Conservation (phyloP, 2,888 invertebrate genomes). For the Microctonus aethiopoides region DNA sequence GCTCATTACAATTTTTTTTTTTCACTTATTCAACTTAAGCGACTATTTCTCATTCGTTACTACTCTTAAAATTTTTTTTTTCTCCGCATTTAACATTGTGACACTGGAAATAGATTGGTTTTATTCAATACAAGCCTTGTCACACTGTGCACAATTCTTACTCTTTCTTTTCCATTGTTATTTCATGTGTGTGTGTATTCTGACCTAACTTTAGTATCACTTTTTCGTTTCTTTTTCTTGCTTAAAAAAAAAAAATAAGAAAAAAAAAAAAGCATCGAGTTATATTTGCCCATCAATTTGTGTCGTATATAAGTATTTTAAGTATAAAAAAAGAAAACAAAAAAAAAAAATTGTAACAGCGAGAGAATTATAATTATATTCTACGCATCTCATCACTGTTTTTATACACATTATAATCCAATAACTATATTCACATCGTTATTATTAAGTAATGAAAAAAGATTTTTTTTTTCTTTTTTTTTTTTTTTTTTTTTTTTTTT, state of each 20-base stretch:
- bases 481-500: no score
- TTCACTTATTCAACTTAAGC: background rate
- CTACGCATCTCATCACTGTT: background rate
- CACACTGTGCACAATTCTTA: background rate
- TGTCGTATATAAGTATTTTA: background rate
- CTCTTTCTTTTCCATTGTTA: background rate
- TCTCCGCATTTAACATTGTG: background rate
- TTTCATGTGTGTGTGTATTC: background rate
- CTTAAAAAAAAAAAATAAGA: no score
- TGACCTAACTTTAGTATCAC: background rate
- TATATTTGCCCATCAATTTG: background rate
- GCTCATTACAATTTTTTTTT: slow-evolving; percentile 25
- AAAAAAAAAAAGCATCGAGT: background rate
- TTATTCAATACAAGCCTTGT: background rate
- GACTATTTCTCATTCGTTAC: background rate
- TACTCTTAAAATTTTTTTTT: background rate
- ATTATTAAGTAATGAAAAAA: background rate
- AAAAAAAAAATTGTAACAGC: background rate
- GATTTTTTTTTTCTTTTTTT: no score
- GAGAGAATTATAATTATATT: background rate
- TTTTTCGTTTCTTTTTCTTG: background rate
- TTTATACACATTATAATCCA: background rate
- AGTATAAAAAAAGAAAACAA: background rate
- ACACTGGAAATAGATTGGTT: background rate
- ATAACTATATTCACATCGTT: background rate